Conservation (phyloP, 2,797 vertebrate species). For the Leptodactylus fallax region DNA sequence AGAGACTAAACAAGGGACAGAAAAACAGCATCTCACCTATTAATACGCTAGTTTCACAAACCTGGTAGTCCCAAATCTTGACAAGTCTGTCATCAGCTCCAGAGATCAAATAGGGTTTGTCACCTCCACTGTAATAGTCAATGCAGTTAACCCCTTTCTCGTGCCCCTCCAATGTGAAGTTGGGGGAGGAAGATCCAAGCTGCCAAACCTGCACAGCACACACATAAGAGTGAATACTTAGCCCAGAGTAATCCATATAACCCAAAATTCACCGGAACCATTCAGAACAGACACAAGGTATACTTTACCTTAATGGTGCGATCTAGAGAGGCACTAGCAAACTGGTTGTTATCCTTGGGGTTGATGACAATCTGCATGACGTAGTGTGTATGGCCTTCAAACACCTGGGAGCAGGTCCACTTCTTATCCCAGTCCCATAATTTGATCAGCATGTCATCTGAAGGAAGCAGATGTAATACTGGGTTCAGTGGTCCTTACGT, state of each 20-base stretch:
- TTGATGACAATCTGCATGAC: slow-evolving; percentile 99
- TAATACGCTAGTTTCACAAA: slow-evolving; percentile 63
- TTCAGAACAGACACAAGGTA: background rate
- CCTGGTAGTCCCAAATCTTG: slow-evolving; percentile 99
- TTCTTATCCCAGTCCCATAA: slow-evolving; percentile 99
- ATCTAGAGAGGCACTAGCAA: slow-evolving; percentile 95
- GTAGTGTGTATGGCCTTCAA: slow-evolving; percentile 98
- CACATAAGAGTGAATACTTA: background rate
- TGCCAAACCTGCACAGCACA: slow-evolving; percentile 88
- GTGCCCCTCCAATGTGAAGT: slow-evolving; percentile 96
- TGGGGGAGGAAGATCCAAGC: slow-evolving; percentile 94
- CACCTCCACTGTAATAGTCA: slow-evolving; percentile 97
- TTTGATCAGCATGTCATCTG: slow-evolving; percentile 99
- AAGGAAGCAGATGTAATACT: slow-evolving; percentile 43
- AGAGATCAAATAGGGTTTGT: slow-evolving; percentile 97
- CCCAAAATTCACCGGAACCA: background rate
- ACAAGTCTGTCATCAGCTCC: slow-evolving; percentile 96
- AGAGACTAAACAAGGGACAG: too few relatives aligned
- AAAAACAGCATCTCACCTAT: background rate
- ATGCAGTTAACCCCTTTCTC: slow-evolving; percentile 99
- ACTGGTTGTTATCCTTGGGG: slow-evolving; percentile 98
- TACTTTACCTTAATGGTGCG: slow-evolving; percentile 93
- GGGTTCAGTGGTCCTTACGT: background rate
- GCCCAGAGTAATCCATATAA: background rate
- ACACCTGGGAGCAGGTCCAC: slow-evolving; percentile 97